These are phyloP conservation scores for Myotis vivesi DNA, from an alignment of 2,797 vertebrate species.

Conservation along the genomic window DNA sequence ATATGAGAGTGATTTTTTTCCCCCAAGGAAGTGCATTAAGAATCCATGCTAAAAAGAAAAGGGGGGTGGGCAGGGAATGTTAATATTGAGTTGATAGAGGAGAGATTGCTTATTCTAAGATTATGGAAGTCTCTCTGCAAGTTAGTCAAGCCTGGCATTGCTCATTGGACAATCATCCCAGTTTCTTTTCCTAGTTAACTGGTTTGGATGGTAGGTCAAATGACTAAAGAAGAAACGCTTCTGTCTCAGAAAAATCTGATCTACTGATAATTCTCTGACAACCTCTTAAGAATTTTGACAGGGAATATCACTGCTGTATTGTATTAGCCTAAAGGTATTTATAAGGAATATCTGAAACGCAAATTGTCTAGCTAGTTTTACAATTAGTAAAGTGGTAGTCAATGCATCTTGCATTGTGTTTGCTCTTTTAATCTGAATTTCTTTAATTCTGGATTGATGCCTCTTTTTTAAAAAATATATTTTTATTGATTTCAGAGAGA, in stretches of 20 bases:
- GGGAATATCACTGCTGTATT: neutral
- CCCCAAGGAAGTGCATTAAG: neutral
- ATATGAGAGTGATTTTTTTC: neutral
- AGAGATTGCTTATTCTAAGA: conserved; percentile 4
- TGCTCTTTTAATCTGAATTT: conserved; percentile 17
- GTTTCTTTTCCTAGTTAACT: conserved; percentile 1
- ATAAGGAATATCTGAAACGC: conserved; percentile 37
- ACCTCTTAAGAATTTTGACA: neutral
- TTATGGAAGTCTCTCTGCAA: neutral
- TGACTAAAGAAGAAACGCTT: conserved; percentile 8
- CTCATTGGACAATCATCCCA: neutral
- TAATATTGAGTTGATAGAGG: neutral
- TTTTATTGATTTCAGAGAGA: too few relatives aligned
- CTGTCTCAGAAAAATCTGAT: neutral
- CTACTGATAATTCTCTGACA: neutral
- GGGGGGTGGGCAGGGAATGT: neutral
- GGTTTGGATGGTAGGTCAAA: conserved; percentile 5
- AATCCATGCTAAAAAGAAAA: neutral
- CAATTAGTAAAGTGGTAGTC: neutral
- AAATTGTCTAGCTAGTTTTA: conserved; percentile 15
- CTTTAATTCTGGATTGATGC: neutral
- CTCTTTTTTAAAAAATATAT: too few relatives aligned
- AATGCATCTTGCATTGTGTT: neutral
- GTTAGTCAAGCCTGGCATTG: neutral
- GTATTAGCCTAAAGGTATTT: neutral